Base-by-base conservation (phyloP, 2,888 invertebrate genomes). In the Gastrophysa polygoni region DNA sequence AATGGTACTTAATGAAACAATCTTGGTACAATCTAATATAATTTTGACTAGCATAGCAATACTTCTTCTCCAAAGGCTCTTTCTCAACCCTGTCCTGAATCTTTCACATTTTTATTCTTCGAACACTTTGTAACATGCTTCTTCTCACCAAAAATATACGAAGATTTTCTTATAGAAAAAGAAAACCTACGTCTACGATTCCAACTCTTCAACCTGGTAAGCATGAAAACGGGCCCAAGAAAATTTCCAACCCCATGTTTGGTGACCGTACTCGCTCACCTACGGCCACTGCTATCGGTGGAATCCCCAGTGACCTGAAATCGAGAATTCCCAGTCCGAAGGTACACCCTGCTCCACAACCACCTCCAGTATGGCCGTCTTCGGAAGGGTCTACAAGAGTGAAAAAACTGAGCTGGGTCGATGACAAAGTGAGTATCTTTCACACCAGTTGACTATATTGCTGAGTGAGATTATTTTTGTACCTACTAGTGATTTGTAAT, bases 391-490 rank as follows among this genome's bases (percentile, higher is more conserved):
- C 91, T 4, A 86, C 88, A 55, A 82, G 90, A 51, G 89, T 91
- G 65, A 92, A 92, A 82, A 91, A 91, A 76, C 84, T 92, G 55
- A 91, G 90, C 78, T 93, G 91, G 91, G 89, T 88, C 73, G 90
- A 91, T 77, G 88, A 79, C 67, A 80, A 77, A 77, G 79, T 78
- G 68, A 57, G 64, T 44, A 18, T 11, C 8, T 17, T 44, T 24
- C 34, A n/a, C n/a, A n/a, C n/a, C n/a, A n/a, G n/a, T n/a, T n/a
- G n/a, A n/a, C n/a, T n/a, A n/a, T n/a, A n/a, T n/a, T n/a, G n/a
- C n/a, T n/a, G n/a, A n/a, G n/a, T n/a, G n/a, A n/a, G n/a, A n/a
- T n/a, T n/a, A n/a, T n/a, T n/a, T n/a, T n/a, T n/a, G n/a, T n/a
- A n/a, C n/a, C n/a, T n/a, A n/a, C n/a, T n/a, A n/a, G n/a, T n/a